Evolutionary conservation across 1,140 invertebrate species (phyloP), one percentile per base, ranked within the genome.

Genomic region (Caenorhabditis brenneri): DNA sequence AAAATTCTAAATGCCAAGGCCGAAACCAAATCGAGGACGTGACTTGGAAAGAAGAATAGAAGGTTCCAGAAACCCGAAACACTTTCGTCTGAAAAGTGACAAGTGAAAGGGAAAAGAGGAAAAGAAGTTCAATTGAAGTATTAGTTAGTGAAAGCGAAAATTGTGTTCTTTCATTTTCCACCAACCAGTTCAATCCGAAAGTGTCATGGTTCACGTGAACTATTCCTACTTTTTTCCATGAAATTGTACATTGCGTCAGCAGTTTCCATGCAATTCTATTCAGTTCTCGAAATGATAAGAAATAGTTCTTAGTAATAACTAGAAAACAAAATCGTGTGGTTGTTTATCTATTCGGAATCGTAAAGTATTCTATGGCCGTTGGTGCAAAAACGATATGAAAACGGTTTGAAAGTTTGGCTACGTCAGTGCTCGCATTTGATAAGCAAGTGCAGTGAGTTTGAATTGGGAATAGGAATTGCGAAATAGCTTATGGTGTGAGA

Each of bases 91-190:
- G 48, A 19, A 51, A 51, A 51, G 19, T 51, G 42, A 65, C 15
- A 65, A 65, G 29, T 36, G 58, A 65, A 65, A 65, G 58, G 2
- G 29, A 36, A 65, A 24, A 24, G 36, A 22, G 29, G 33, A 74
- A 74, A 46, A 42, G 36, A 74, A 46, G 65, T 74, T 74, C 65
- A 42, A 74, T 42, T 74, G 65, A 42, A 74, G 65, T 74, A 74
- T 74, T 74, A 39, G 58, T 36, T 36, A 33, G 65, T 42, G 65
- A 74, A 74, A 74, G 36, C 36, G 65, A 74, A 42, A 27, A 36
- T 46, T 74, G 19, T 24, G 36, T 74, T 74, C 65, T 46, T 74
- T 39, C 65, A 36, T 9, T 65, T 65, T 16, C 7, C 27, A 33
- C 58, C 31, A 65, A 65, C 58, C 58, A 65, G 58, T 65, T 65